Conservation (phyloP, 1,140 invertebrate species). For the Zaprionus vittiger region DNA sequence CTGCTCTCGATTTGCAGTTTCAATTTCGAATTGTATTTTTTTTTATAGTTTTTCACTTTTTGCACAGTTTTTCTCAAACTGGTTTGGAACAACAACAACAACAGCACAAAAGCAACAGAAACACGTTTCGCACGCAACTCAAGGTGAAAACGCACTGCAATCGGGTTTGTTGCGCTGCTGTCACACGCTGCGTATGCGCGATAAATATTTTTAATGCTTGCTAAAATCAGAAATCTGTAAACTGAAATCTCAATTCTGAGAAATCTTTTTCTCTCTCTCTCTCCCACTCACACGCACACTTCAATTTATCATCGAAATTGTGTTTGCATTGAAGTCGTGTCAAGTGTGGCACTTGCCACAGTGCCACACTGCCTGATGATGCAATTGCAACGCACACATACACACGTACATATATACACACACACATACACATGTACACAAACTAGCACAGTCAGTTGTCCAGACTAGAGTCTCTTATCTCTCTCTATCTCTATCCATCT, state of each 20-base stretch:
- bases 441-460: slow-evolving; percentile 1
- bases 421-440: not conserved
- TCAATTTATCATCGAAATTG: slow-evolving; percentile 22
- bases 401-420: not conserved
- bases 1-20: slow-evolving; percentile 27
- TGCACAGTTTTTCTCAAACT: slow-evolving; percentile 16
- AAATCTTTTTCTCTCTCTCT: slow-evolving; percentile 7
- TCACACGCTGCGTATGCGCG: slow-evolving; percentile 74
- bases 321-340: slow-evolving; percentile 53
- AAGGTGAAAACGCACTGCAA: slow-evolving; percentile 34
- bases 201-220: slow-evolving; percentile 75
- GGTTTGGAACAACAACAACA: slow-evolving; percentile 9
- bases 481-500: not conserved
- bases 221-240: slow-evolving; percentile 21
- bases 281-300: slow-evolving; percentile 1
- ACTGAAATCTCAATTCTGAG: slow-evolving; percentile 15
- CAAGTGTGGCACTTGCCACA: slow-evolving; percentile 61
- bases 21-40: not conserved
- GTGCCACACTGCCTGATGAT: slow-evolving; percentile 51
- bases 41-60: slow-evolving; percentile 3
- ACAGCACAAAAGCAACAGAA: not conserved
- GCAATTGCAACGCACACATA: slow-evolving; percentile 51
- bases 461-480: not conserved
- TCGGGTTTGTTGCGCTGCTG: slow-evolving; percentile 13
- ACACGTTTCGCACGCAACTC: slow-evolving; percentile 30